Evolutionary conservation across 1,140 invertebrate genomes (phyloP), one percentile per base, ranked within the genome.

Genomic region (Pachypeltis micranthus): DNA sequence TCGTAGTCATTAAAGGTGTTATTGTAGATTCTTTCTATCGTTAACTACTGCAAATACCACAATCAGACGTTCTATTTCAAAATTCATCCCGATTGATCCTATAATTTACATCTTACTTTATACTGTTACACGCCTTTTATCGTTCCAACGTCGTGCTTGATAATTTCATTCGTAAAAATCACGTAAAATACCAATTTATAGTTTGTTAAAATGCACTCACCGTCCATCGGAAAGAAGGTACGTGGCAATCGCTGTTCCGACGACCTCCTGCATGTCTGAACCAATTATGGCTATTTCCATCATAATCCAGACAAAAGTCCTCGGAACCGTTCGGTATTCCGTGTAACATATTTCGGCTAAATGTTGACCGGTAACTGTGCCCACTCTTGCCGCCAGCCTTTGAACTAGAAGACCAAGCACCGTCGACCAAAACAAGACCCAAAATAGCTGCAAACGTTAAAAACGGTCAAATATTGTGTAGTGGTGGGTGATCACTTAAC

Each of bases 221-320:
- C 74, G 73, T 81, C 84, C 85, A 76, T 90, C 87, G 19, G 90
- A 90, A 39, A 96, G 75, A n/a, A 96, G 75, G 74, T 90, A 92
- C 66, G 96, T 80, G 25, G 93, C 90, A 70, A 93, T 93, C 14
- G 92, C 86, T 27, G 91, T 93, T 62, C 91, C 91, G 69, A 94
- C 93, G 39, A 92, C 88, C 78, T 91, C 91, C 74, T 93, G 91
- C 90, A 95, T 94, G 74, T 94, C 91, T 24, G 88, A 91, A 21
- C 91, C 90, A 70, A 96, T 93, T 67, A 96, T 94, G 16, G 93
- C 93, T 66, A 96, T 86, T 76, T 96, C 93, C 28, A 93, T 85
- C 92, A 96, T 95, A 44, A 95, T 81, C 93, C 93, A 96, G 14
- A 95, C 75, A 66, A 92, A 76, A 47, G 91, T 70, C 64, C 91